Base-by-base conservation (phyloP, 2,113 vertebrate genomes). In the Sinocyclocheilus maitianheensis region DNA sequence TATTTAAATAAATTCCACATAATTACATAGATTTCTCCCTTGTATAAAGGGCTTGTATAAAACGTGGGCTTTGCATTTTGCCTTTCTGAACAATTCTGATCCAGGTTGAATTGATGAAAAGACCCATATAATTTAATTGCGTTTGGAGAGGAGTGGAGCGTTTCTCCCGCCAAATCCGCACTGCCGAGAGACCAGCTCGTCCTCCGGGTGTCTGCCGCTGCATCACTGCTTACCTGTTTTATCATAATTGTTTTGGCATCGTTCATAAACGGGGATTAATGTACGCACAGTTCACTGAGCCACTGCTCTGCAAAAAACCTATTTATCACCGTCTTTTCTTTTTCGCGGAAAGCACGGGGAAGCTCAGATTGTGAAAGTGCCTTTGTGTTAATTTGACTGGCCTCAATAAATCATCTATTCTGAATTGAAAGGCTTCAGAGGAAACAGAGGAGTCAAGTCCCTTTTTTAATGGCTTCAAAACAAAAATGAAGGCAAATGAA, bases 171-270 rank as follows among this genome's bases (percentile, higher is more conserved):
- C 53, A 76, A 75, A 65, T 40, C 69, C 3, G 11, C 80, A 75
- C 84, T 78, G 78, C 58, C 18, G 40, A 74, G 77, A 74, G 69
- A 62, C 40, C 43, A 24, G 46, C 43, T 11, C 60, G 9, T 51
- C 43, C 55, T 79, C 30, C 5, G 24, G 26, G 43, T 10, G 11
- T 20, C 78, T 69, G 24, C 26, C 5, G 37, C 62, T 79, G 40
- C 75, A 78, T 62, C 43, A 6, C 65, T 75, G 78, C n/a, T 62
- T 65, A 76, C 79, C 78, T 86, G 55, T 86, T 83, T 86, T 86
- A 82, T 86, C 85, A 76, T 86, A 81, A 82, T 63, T 86, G 78
- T 24, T 62, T 81, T 86, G 78, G 71, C 71, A 76, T 40, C 58
- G 3, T 81, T 81, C 78, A 83, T 48, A 86, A 86, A 86, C 69